Evolutionary conservation across 2,888 invertebrate species (phyloP).

Genomic region (Tubulanus polymorphus): DNA sequence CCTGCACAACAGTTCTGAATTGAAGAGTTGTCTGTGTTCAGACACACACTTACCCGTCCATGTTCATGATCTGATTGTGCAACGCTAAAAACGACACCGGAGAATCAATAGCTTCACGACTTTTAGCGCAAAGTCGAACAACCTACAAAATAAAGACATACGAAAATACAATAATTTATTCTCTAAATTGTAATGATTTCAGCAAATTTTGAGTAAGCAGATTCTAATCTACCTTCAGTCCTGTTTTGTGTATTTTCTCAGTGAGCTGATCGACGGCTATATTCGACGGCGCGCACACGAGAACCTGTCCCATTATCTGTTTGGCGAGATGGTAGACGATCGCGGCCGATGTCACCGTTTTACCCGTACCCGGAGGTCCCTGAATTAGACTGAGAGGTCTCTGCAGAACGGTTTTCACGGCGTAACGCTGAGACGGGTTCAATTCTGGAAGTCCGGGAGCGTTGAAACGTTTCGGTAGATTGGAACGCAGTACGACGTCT

Average conservation of each 20-base stretch:
- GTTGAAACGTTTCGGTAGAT: slow-evolving; percentile 92
- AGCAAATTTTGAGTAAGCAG: too few species aligned
- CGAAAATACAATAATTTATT: too few species aligned
- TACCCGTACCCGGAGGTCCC: slow-evolving; percentile 92
- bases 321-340: slow-evolving; percentile 97
- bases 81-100: slow-evolving; percentile 94
- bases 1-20: too few species aligned
- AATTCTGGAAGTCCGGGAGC: slow-evolving; percentile 96
- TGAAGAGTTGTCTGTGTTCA: too few species aligned
- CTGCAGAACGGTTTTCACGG: slow-evolving; percentile 96
- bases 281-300: slow-evolving; percentile 98
- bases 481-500: slow-evolving; percentile 85
- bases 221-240: slow-evolving; percentile 73
- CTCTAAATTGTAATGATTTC: too few species aligned
- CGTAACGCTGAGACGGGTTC: slow-evolving; percentile 93
- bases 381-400: slow-evolving; percentile 94
- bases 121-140: slow-evolving; percentile 94
- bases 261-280: slow-evolving; percentile 99
- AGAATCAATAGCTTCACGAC: slow-evolving; percentile 95
- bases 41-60: slow-evolving; percentile 72
- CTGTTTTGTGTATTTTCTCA: slow-evolving; percentile 96
- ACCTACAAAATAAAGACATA: slow-evolving; percentile 33
- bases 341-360: slow-evolving; percentile 98
- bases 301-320: slow-evolving; percentile 82
- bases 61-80: slow-evolving; percentile 93